These are phyloP conservation scores for Mactromeris polynyma DNA, from an alignment of 2,888 invertebrate species.

Conservation along the genomic window DNA sequence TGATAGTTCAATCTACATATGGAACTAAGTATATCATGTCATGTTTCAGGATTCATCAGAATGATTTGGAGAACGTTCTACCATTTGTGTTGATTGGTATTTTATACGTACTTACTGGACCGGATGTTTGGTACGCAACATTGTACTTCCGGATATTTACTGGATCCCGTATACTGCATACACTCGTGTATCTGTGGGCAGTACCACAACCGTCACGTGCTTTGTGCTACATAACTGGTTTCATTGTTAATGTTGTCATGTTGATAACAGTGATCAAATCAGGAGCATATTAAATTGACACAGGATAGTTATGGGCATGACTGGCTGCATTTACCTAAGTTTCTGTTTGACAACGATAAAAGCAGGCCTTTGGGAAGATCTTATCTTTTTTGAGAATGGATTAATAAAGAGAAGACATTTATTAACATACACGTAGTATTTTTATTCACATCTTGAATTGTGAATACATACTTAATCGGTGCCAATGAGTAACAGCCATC, in stretches of 20 bases:
- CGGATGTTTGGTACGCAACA: slow-evolving; percentile 88
- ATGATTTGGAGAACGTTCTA: slow-evolving; percentile 92
- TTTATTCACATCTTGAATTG: no score
- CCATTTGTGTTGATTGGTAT: slow-evolving; percentile 90
- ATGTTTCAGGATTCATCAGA: slow-evolving; percentile 90
- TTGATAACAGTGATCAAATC: slow-evolving; percentile 74
- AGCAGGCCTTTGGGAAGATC: no score
- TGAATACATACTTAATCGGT: no score
- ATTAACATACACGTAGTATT: no score
- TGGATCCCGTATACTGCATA: slow-evolving; percentile 89
- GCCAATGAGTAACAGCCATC: no score
- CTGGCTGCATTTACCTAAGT: no score
- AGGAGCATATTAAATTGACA: slow-evolving; percentile 18
- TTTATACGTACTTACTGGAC: slow-evolving; percentile 90
- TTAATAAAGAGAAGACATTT: no score
- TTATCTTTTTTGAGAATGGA: no score
- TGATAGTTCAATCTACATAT: no score
- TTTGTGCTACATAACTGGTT: slow-evolving; percentile 88
- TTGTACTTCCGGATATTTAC: slow-evolving; percentile 90
- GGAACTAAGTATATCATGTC: not conserved
- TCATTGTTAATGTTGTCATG: slow-evolving; percentile 88
- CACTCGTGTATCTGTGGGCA: slow-evolving; percentile 90
- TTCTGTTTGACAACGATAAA: no score
- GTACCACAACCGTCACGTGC: slow-evolving; percentile 90
- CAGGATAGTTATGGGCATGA: no score